Evolutionary conservation across 2,888 invertebrate genomes (phyloP), one percentile per base, ranked within the genome.

Genomic region (Chrysotoxum bicinctum): DNA sequence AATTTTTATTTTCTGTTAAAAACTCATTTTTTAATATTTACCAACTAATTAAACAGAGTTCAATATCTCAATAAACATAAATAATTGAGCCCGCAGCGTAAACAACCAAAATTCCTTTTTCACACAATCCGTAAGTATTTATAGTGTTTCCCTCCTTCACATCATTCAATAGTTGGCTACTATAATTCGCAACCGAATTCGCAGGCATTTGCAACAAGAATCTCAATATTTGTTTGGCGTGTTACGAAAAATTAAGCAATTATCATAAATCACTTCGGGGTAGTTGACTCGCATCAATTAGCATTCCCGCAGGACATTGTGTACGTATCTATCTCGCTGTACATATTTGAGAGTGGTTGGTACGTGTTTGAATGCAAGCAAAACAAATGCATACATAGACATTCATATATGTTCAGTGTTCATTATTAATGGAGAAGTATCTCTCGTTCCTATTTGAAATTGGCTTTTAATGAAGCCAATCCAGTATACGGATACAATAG

Each of bases 221-320:
- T 69, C 60, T 74, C 69, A 68, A 83, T 74, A 69, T 83, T 78
- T 78, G 78, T 70, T 69, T 48, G 69, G 48, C 40, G 56, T 69
- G 56, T 68, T 78, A 40, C 60, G 78, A 69, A 78, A 83, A 83
- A 83, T 83, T 69, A 78, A 83, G 78, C 83, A 83, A 83, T 83
- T 74, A 83, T 78, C 73, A 78, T 83, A 83, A 83, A 78, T 83
- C 83, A 74, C 62, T 83, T 62, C 30, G 3, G 52, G 48, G 54
- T 45, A 77, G 73, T 78, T 60, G 68, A 77, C 52, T 78, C 60
- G 48, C 81, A 72, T 77, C 81, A 77, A 77, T 82, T 82, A 73
- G 73, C 62, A 62, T 60, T 66, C 52, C 6, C 30, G 21, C 40
- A 35, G 43, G 52, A 52, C 12, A 16, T 32, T 21, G 35, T 35